These are phyloP conservation scores for Champsocephalus gunnari DNA, from an alignment of 2,797 vertebrate species.

Conservation along the genomic window DNA sequence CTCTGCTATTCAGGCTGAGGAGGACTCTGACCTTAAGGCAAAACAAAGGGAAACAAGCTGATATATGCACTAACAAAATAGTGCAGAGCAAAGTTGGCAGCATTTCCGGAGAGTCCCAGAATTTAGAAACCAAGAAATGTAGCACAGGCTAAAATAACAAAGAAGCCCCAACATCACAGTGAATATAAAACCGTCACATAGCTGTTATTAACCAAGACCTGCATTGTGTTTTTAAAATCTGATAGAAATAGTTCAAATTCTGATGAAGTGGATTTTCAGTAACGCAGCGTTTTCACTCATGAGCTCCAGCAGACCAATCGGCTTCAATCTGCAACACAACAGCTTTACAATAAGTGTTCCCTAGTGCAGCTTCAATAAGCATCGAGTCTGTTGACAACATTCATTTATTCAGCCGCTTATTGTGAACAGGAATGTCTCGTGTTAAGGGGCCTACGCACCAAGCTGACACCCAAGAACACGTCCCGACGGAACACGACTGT, in stretches of 20 bases:
- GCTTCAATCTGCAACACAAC: background rate
- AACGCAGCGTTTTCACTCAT: background rate
- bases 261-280: background rate
- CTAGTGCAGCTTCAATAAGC: background rate
- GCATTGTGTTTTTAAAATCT: background rate
- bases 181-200: background rate
- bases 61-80: background rate
- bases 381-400: constrained; percentile 1
- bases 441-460: too few relatives aligned
- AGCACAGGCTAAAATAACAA: too few relatives aligned
- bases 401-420: background rate
- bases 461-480: too few relatives aligned
- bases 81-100: background rate
- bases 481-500: too few relatives aligned
- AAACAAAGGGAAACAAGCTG: background rate
- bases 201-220: too few relatives aligned
- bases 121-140: background rate
- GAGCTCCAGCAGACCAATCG: background rate
- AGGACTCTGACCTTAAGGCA: background rate
- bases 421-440: background rate
- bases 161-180: background rate
- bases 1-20: too few relatives aligned
- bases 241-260: background rate
- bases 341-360: background rate
- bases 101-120: background rate